These are phyloP conservation scores for Melanotus villosus DNA, from an alignment of 2,888 invertebrate genomes.

Conservation along the genomic window DNA sequence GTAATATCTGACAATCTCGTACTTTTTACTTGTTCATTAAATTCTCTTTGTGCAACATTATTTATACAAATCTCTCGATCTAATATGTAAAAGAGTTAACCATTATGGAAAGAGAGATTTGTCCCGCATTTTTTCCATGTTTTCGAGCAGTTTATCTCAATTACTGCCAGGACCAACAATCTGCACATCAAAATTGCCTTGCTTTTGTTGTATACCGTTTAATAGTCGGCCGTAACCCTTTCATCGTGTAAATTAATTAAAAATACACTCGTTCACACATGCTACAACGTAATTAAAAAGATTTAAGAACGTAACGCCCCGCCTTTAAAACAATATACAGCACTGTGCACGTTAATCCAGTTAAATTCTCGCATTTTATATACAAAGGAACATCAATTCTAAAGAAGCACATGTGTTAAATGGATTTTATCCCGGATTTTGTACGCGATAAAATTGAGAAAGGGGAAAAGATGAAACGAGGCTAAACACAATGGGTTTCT, in stretches of 20 bases:
- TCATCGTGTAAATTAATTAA: constrained; percentile 41
- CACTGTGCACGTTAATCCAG: constrained; percentile 39
- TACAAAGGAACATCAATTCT: constrained; percentile 43
- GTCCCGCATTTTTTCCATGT: constrained; percentile 25
- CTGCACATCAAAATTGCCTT: constrained; percentile 29
- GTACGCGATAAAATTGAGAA: constrained; percentile 25
- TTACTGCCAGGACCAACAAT: constrained; percentile 32
- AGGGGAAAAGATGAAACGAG: constrained; percentile 41
- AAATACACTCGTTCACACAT: constrained; percentile 45
- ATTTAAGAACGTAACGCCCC: constrained; percentile 36
- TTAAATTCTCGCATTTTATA: constrained; percentile 27
- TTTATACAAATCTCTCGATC: too few species aligned
- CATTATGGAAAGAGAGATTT: too few species aligned
- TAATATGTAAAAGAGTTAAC: too few species aligned
- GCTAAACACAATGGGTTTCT: constrained; percentile 35
- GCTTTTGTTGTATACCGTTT: constrained; percentile 23
- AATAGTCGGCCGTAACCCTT: constrained; percentile 32
- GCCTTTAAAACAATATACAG: constrained; percentile 31
- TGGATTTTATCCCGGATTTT: constrained; percentile 42
- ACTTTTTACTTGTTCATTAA: too few species aligned
- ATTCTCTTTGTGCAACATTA: too few species aligned
- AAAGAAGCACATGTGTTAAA: constrained; percentile 46
- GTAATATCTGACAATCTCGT: too few species aligned
- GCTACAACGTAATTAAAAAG: constrained; percentile 47
- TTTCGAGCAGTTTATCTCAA: constrained; percentile 35